A percentile compares a stretch with the other conserved stretches of the same genome.
Evolutionary conservation across 2,113 vertebrate genomes (phyloP).

Genomic region (Dicentrarchus labrax): DNA sequence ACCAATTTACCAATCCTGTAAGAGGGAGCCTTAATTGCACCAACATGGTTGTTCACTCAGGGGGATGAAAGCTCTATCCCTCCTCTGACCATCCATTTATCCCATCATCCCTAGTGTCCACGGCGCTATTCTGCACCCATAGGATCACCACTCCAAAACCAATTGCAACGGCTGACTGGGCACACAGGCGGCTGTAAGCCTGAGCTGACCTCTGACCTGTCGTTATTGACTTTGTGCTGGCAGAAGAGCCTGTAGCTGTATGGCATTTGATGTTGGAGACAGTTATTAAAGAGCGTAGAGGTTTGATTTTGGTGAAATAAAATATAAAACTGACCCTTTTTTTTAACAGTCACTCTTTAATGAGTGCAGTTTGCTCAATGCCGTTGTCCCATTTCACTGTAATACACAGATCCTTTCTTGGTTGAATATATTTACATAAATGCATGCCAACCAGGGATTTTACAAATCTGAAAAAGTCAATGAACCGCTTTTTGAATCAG

Average conservation of each 20-base stretch:
- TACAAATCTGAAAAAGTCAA: conserved; percentile 72
- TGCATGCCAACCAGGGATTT: conserved; percentile 74
- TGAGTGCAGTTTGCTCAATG: neutral
- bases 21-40: conserved; percentile 19
- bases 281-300: neutral
- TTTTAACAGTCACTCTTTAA: neutral
- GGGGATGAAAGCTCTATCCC: conserved; percentile 15
- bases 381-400: neutral
- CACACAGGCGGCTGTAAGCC: conserved; percentile 29
- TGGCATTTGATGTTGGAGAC: neutral
- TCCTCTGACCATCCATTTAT: conserved; percentile 37
- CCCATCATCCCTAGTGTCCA: conserved; percentile 15
- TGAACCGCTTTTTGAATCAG: conserved; percentile 55
- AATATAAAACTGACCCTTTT: neutral
- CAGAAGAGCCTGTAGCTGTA: neutral
- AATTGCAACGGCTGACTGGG: conserved; percentile 45
- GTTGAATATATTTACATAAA: conserved; percentile 28
- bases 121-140: neutral
- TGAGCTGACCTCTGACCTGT: conserved; percentile 35
- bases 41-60: neutral
- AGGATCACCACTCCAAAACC: conserved; percentile 30
- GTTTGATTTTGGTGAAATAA: neutral
- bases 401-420: conserved; percentile 14
- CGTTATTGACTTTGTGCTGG: conserved; percentile 11
- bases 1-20: conserved; percentile 4